These are phyloP conservation scores for Neoscelio sp. DNA, from an alignment of 2,888 invertebrate genomes.

Conservation along the genomic window DNA sequence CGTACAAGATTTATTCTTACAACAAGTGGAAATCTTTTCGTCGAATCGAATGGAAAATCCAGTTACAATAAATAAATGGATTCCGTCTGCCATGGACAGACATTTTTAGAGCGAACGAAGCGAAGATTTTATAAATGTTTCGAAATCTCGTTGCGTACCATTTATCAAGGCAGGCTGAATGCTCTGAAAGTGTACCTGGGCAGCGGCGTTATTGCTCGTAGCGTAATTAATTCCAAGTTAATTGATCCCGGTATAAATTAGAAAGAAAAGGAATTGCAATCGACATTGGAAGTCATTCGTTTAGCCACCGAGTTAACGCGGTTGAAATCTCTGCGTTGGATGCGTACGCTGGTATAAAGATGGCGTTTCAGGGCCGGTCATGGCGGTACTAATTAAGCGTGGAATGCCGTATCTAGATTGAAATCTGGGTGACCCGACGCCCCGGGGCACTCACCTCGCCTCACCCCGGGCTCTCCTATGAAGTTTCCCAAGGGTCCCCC, in stretches of 20 bases:
- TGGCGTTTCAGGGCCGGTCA: slow-evolving; percentile 79
- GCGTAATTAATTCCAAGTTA: slow-evolving; percentile 66
- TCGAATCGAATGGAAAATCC: too few relatives aligned
- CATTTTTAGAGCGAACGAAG: too few relatives aligned
- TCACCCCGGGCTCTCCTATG: slow-evolving; percentile 72
- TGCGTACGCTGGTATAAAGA: slow-evolving; percentile 70
- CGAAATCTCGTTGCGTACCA: slow-evolving; percentile 49
- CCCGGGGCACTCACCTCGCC: slow-evolving; percentile 81
- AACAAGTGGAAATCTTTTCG: too few relatives aligned
- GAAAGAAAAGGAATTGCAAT: slow-evolving; percentile 64
- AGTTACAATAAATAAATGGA: too few relatives aligned
- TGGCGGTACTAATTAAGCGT: slow-evolving; percentile 82
- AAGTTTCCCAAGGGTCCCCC: slow-evolving; percentile 72
- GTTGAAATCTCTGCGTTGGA: slow-evolving; percentile 51
- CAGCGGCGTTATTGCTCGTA: slow-evolving; percentile 45
- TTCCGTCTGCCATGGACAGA: too few relatives aligned
- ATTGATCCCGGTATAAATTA: slow-evolving; percentile 65
- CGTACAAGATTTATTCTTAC: too few relatives aligned
- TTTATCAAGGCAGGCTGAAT: slow-evolving; percentile 49
- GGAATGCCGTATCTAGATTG: slow-evolving; percentile 83
- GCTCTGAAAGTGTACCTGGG: slow-evolving; percentile 37
- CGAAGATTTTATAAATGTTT: not conserved
- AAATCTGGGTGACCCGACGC: slow-evolving; percentile 83
- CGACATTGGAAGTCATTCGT: slow-evolving; percentile 63
- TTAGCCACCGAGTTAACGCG: slow-evolving; percentile 61